These are phyloP conservation scores for Pseudopodoces humilis DNA, from an alignment of 2,113 vertebrate genomes.

Conservation along the genomic window DNA sequence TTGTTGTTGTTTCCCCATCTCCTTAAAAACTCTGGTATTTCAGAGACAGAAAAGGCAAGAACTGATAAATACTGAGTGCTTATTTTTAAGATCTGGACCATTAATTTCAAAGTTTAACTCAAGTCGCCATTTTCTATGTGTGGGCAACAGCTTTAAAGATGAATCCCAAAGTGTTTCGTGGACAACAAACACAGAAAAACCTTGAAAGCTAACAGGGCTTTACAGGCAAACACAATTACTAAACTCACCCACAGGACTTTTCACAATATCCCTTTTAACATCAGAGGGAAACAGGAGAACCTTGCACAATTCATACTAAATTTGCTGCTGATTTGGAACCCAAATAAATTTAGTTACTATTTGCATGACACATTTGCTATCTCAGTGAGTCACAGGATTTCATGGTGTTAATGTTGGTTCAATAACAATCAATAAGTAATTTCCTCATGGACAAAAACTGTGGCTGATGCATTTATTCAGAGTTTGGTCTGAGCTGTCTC, in stretches of 20 bases:
- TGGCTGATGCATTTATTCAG: not conserved
- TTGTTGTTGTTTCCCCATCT: no score
- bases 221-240: not conserved
- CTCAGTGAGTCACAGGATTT: not conserved
- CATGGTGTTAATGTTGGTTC: not conserved
- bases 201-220: not conserved
- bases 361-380: not conserved
- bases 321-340: not conserved
- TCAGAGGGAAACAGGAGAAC: not conserved
- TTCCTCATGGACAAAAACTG: not conserved
- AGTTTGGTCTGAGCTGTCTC: not conserved
- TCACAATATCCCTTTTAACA: not conserved
- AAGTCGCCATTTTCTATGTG: accelerated
- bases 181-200: not conserved
- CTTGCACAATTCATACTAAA: not conserved
- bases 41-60: not conserved
- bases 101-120: not conserved
- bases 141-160: not conserved
- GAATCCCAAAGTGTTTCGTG: not conserved
- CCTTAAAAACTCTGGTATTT: not conserved
- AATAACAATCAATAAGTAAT: not conserved
- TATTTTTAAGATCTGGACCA: not conserved
- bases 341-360: not conserved
- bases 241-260: not conserved
- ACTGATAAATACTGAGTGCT: not conserved